A percentile compares a stretch with the other conserved stretches of the same genome.
Evolutionary conservation across 2,888 invertebrate species (phyloP).

Genomic region (Watsonalla binaria): DNA sequence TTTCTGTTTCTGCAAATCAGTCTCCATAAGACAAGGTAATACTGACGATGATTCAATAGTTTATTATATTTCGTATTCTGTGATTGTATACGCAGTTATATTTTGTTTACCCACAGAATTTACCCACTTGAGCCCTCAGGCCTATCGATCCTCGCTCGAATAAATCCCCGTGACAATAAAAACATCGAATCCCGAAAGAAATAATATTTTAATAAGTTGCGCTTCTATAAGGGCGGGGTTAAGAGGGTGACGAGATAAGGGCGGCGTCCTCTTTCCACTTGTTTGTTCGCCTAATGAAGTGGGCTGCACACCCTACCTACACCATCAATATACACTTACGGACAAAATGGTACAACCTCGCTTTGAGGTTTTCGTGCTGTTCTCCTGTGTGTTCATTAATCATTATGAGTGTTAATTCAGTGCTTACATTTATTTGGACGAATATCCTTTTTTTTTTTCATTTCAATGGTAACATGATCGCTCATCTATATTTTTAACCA

Average conservation of each 20-base stretch:
- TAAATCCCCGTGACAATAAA: slow-evolving; percentile 30
- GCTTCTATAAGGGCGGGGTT: slow-evolving; percentile 34
- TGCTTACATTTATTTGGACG: slow-evolving; percentile 8
- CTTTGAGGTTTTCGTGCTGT: slow-evolving; percentile 26
- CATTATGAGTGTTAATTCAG: slow-evolving; percentile 30
- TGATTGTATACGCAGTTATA: not conserved
- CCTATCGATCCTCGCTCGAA: slow-evolving; percentile 19
- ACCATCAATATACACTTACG: slow-evolving; percentile 63
- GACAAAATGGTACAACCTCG: slow-evolving; percentile 35
- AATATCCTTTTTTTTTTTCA: no score
- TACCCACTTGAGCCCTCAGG: not conserved
- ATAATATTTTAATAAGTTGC: slow-evolving; percentile 32
- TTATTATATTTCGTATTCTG: no score
- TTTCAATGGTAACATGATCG: no score
- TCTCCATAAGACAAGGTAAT: no score
- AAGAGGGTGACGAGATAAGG: slow-evolving; percentile 61
- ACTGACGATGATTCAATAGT: no score
- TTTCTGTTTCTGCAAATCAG: no score
- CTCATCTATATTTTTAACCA: no score
- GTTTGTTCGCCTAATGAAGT: slow-evolving; percentile 73
- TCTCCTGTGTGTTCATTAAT: slow-evolving; percentile 6
- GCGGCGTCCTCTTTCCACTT: slow-evolving; percentile 48
- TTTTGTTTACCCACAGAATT: not conserved
- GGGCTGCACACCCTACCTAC: slow-evolving; percentile 47
- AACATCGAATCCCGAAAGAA: slow-evolving; percentile 24